These are phyloP conservation scores for Macaca fascicularis DNA, from an alignment of 2,113 vertebrate species.

Conservation along the genomic window T2T-MFA8v1.1 NC_088388.1:124333501-124334000, in stretches of 20 bases:
- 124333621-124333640: neutral
- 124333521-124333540: neutral
- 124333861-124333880: neutral
- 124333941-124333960: neutral
- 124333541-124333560: neutral
- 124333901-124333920: neutral
- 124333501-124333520: neutral
- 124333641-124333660: neutral
- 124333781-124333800: neutral
- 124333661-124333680: too few relatives aligned
- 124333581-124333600: too few relatives aligned
- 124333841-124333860: neutral
- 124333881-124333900: neutral
- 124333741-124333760: neutral
- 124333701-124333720: neutral
- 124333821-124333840: neutral
- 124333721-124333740: neutral
- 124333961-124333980: neutral
- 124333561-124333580: neutral
- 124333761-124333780: neutral
- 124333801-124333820: neutral
- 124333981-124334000: neutral
- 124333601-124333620: neutral
- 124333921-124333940: neutral
- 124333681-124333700: neutral